Conservation (phyloP, 2,888 invertebrate species). For the Tridacna gigas region DNA sequence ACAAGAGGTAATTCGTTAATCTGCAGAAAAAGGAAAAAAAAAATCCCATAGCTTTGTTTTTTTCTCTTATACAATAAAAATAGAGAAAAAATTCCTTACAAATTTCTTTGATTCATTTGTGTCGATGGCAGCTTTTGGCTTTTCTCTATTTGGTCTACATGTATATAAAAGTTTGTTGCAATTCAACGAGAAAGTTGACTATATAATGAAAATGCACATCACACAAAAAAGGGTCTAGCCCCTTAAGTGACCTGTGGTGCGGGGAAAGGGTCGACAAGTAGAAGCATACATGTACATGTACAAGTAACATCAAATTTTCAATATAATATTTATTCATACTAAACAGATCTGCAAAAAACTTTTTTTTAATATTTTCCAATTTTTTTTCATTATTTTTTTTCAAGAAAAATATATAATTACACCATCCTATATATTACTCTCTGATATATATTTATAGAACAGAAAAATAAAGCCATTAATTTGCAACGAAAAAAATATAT, state of each 20-base stretch:
- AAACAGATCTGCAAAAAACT: conserved; percentile 28
- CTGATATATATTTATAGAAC: conserved; percentile 61
- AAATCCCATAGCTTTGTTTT: too few species aligned
- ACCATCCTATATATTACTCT: conserved; percentile 68
- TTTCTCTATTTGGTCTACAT: too few species aligned
- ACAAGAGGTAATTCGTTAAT: too few species aligned
- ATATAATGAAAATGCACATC: too few species aligned
- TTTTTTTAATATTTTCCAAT: conserved; percentile 15
- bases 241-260: not conserved
- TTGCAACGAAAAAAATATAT: conserved; percentile 61
- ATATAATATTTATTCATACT: conserved; percentile 31
- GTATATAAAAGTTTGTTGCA: too few species aligned
- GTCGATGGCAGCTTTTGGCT: too few species aligned
- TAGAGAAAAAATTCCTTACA: too few species aligned
- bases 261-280: not conserved
- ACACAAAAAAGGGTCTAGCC: too few species aligned
- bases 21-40: too few species aligned
- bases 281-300: not conserved
- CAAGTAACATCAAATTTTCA: conserved; percentile 15
- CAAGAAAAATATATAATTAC: conserved; percentile 63
- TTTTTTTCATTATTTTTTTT: conserved; percentile 14
- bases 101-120: too few species aligned
- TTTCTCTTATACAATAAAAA: too few species aligned
- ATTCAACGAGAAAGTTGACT: too few species aligned
- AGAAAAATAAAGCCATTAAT: conserved; percentile 62